Evolutionary conservation across 2,797 vertebrate species (phyloP).

Genomic region (Xenops minutus): DNA sequence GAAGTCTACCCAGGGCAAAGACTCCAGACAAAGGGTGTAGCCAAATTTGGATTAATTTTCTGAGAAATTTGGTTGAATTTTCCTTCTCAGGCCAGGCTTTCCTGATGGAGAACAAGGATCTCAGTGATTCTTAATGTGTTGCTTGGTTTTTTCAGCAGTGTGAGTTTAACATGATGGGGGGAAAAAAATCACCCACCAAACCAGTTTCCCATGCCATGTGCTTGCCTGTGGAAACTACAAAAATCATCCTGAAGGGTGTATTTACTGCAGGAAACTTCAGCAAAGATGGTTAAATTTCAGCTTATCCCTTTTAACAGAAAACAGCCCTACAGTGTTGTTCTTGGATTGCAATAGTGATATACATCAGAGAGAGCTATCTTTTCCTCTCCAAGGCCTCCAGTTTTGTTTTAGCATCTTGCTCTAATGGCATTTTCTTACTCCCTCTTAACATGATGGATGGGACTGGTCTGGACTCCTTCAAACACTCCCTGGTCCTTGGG

Average conservation of each 20-base stretch:
- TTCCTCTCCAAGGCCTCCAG: neutral
- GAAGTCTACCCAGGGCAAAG: neutral
- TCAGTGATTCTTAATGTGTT: neutral
- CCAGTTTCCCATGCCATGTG: neutral
- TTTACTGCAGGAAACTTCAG: neutral
- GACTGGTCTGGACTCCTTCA: neutral
- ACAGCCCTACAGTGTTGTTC: neutral
- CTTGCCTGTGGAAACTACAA: neutral
- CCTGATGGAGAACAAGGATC: neutral
- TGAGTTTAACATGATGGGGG: neutral
- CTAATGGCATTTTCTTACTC: neutral
- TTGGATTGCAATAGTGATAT: neutral
- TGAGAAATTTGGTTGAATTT: neutral
- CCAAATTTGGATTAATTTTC: neutral
- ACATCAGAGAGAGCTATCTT: neutral
- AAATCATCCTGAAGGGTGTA: neutral
- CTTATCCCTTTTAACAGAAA: neutral
- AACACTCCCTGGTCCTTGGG: neutral
- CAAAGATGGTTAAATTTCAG: neutral
- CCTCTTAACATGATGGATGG: neutral
- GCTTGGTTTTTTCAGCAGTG: neutral
- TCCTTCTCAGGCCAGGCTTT: neutral
- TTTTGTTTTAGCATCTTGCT: neutral
- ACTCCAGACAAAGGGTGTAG: neutral
- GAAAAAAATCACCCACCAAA: neutral